Conservation (phyloP, 2,888 invertebrate genomes). For the Galeopsomyia nigrocyanea region DNA sequence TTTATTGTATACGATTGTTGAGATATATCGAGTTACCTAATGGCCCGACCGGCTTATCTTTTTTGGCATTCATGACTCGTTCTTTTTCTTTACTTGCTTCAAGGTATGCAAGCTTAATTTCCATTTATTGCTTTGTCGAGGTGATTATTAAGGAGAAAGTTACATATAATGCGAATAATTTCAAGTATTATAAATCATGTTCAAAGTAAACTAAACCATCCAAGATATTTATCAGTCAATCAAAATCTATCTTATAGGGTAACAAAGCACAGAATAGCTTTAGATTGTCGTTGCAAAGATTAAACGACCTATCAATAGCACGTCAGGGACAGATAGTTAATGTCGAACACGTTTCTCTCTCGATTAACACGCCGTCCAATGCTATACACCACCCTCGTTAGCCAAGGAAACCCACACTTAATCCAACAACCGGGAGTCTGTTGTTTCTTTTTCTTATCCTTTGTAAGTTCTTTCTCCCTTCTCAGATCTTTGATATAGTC, state of each 20-base stretch:
- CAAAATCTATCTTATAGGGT: too few relatives aligned
- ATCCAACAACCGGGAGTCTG: constrained; percentile 51
- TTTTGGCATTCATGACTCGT: too few relatives aligned
- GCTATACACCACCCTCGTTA: constrained; percentile 51
- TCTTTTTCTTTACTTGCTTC: too few relatives aligned
- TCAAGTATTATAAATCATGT: too few relatives aligned
- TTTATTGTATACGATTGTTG: constrained; percentile 26
- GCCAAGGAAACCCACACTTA: constrained; percentile 56
- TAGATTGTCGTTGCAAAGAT: neutral
- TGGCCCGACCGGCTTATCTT: too few relatives aligned
- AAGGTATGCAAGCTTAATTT: too few relatives aligned
- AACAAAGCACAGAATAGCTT: too few relatives aligned
- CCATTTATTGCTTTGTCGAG: too few relatives aligned
- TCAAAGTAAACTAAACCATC: too few relatives aligned
- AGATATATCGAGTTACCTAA: constrained; percentile 23
- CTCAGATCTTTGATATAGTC: constrained; percentile 15
- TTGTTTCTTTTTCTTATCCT: constrained; percentile 38
- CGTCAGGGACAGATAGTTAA: constrained; percentile 15
- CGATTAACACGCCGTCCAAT: constrained; percentile 16
- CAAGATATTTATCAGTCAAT: too few relatives aligned
- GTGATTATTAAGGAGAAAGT: too few relatives aligned
- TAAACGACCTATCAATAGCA: constrained; percentile 32
- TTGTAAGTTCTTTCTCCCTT: constrained; percentile 4
- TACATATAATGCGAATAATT: too few relatives aligned
- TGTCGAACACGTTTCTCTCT: constrained; percentile 22